phyloP scores from a whole-genome alignment of 1,140 invertebrate genomes.

The Drosophila tani region DNA sequence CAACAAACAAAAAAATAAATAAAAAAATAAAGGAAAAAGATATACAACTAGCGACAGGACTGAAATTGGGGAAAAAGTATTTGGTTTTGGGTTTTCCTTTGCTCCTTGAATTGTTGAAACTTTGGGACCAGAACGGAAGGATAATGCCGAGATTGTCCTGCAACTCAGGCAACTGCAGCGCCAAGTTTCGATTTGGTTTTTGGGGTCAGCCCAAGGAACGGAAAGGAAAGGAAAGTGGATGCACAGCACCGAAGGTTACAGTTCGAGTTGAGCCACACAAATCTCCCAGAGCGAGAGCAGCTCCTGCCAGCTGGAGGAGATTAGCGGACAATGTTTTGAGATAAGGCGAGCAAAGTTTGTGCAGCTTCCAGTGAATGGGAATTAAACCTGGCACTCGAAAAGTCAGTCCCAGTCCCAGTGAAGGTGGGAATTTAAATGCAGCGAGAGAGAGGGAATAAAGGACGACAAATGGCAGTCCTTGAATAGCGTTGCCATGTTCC shows the following conservation, averaged over 20 bases:
- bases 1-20: no score
- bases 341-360: slow-evolving; percentile 26
- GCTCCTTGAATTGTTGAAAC: slow-evolving; percentile 18
- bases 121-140: slow-evolving; percentile 23
- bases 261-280: slow-evolving; percentile 36
- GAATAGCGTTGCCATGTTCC: slow-evolving; percentile 12
- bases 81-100: slow-evolving; percentile 2
- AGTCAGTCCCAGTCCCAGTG: background rate
- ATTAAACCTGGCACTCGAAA: slow-evolving; percentile 19
- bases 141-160: slow-evolving; percentile 41
- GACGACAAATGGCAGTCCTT: background rate
- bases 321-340: slow-evolving; percentile 32
- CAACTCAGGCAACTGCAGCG: slow-evolving; percentile 9
- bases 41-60: slow-evolving; percentile 1
- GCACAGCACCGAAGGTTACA: slow-evolving; percentile 19
- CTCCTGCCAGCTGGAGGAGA: slow-evolving; percentile 4
- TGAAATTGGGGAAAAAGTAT: slow-evolving; percentile 14
- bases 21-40: background rate
- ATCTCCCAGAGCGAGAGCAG: background rate
- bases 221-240: background rate
- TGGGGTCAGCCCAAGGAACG: slow-evolving; percentile 20
- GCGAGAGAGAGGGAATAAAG: background rate
- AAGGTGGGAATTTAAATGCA: slow-evolving; percentile 5
- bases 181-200: slow-evolving; percentile 46
- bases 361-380: slow-evolving; percentile 7